Base-by-base conservation (phyloP, 1,140 invertebrate species). In the Linepithema humile region DNA sequence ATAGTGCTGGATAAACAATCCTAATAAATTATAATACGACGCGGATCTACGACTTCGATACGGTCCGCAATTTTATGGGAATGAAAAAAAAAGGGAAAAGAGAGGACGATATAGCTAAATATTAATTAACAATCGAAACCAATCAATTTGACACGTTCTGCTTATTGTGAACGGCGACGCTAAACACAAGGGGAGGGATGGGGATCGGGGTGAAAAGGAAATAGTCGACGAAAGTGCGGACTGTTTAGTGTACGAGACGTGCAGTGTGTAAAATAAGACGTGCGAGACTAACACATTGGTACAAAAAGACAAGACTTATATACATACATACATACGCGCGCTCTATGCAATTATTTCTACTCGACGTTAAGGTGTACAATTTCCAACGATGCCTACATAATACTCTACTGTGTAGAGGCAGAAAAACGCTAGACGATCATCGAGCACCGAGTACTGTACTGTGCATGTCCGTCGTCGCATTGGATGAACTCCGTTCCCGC, bases 321-420 rank as follows among this genome's bases (percentile, higher is more conserved):
- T 91, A 77, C 73, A 74, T 60, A 87, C 87, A 87, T 88, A 88
- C 85, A 73, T 87, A 89, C 77, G 77, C 82, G 84, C 85, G 86
- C 57, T 86, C 77, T 80, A 87, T 69, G 88, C 75, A 64, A 87
- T 84, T 85, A 88, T 88, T 88, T 91, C 77, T 89, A 91, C 86
- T 90, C 82, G 62, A 77, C 78, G 59, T 89, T 91, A 83, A 90
- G 83, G 83, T 88, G 78, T 82, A 90, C 60, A 85, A 84, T 89
- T 83, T 88, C 86, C 90, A 87, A 75, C 86, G 85, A 90, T 92
- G 89, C 89, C 89, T 90, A 88, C 87, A 69, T 72, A 80, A 84
- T 64, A 86, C 88, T 92, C 91, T 92, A 92, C 91, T 89, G 67
- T 92, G 91, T 92, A 92, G 91, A 91, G 89, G 84, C 77, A 59